Conservation (phyloP, 2,888 invertebrate species). For the Unio delphinus region DNA sequence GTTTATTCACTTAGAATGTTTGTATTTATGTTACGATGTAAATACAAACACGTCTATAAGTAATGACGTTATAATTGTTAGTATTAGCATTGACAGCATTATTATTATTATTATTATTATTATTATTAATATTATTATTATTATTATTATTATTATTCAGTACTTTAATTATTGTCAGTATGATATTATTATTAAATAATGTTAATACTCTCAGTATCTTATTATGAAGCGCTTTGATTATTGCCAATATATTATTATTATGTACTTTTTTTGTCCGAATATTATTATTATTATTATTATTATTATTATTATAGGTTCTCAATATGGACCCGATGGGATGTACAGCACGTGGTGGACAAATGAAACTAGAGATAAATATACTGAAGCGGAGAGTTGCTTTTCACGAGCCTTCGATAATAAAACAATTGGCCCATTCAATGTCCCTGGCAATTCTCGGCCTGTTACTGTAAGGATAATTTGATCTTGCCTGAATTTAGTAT, state of each 20-base stretch:
- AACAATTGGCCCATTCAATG: constrained; percentile 53
- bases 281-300: not conserved
- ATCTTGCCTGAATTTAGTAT: not conserved
- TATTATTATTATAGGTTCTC: constrained; percentile 36
- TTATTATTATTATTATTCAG: constrained; percentile 1
- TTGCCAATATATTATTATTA: too few species aligned
- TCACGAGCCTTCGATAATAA: constrained; percentile 40
- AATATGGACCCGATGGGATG: constrained; percentile 44
- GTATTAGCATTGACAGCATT: too few species aligned
- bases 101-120: not conserved
- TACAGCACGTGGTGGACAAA: constrained; percentile 61
- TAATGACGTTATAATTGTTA: too few species aligned
- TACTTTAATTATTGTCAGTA: not conserved
- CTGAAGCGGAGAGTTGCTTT: constrained; percentile 48
- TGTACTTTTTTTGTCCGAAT: too few species aligned
- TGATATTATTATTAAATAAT: not conserved
- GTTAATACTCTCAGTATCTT: not conserved
- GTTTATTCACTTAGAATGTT: too few species aligned
- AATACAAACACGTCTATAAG: too few species aligned
- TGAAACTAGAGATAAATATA: constrained; percentile 38
- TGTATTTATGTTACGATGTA: too few species aligned
- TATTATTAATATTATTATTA: not conserved
- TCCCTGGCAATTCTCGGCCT: constrained; percentile 25
- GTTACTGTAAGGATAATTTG: constrained; percentile 21
- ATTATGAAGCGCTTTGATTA: not conserved